These are phyloP conservation scores for Perccottus glenii DNA, from an alignment of 2,113 vertebrate genomes.

Conservation along the genomic window DNA sequence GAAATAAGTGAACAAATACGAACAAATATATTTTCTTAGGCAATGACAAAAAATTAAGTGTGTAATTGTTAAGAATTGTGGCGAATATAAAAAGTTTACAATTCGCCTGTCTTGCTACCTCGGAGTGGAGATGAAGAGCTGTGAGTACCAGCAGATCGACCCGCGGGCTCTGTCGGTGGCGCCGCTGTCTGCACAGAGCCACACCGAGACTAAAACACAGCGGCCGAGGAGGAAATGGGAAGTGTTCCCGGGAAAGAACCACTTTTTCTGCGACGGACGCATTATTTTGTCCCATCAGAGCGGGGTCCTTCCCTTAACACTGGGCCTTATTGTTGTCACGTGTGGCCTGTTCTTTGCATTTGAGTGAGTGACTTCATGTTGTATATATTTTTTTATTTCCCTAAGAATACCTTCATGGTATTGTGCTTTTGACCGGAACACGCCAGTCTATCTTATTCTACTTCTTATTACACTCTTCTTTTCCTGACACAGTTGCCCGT, in stretches of 20 bases:
- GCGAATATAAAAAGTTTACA: not conserved
- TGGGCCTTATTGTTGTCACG: conserved; percentile 90
- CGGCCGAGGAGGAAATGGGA: conserved; percentile 87
- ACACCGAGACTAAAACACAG: conserved; percentile 46
- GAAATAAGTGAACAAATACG: conserved; percentile 6
- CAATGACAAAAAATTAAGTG: conserved; percentile 23
- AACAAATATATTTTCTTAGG: conserved; percentile 5
- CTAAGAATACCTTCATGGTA: not conserved
- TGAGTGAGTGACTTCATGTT: conserved; percentile 83
- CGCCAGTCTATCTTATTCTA: too few relatives aligned
- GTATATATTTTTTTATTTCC: not conserved
- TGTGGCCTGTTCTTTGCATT: conserved; percentile 94
- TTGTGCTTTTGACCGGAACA: not conserved
- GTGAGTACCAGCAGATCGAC: conserved; percentile 91
- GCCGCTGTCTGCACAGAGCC: conserved; percentile 64
- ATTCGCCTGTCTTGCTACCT: conserved; percentile 46
- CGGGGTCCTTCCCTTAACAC: conserved; percentile 89
- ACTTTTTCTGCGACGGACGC: conserved; percentile 90
- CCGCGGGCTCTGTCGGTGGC: conserved; percentile 74
- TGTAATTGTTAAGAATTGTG: not conserved
- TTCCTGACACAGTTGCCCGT: conserved; percentile 85
- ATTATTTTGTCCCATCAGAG: conserved; percentile 89
- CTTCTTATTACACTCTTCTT: not conserved
- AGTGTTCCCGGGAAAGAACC: conserved; percentile 90
- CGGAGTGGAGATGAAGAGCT: conserved; percentile 77